These are phyloP conservation scores for Gisinianus flammeolus DNA, from an alignment of 2,888 invertebrate genomes.

Conservation along the genomic window DNA sequence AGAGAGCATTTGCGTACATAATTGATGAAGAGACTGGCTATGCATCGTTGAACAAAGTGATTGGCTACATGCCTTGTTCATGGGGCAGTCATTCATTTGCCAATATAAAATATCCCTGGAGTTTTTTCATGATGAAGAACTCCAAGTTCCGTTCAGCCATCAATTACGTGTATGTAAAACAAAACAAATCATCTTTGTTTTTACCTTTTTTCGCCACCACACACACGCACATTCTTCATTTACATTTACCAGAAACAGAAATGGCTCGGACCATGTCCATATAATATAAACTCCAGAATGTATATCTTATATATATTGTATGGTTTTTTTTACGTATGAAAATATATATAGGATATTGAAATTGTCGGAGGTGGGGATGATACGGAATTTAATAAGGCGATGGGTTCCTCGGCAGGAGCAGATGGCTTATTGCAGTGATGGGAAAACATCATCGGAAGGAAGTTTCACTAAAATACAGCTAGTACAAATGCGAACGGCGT, in stretches of 20 bases:
- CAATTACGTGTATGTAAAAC: slow-evolving; percentile 45
- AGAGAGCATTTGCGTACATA: slow-evolving; percentile 41
- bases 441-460: not conserved
- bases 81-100: slow-evolving; percentile 41
- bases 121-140: slow-evolving; percentile 45
- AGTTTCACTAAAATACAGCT: not conserved
- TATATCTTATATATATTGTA: too few species aligned
- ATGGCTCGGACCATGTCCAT: too few species aligned
- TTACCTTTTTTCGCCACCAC: not conserved
- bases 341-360: not conserved
- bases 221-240: not conserved
- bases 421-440: not conserved
- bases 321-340: not conserved
- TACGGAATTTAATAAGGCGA: not conserved
- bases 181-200: not conserved
- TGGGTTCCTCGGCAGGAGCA: not conserved
- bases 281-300: too few species aligned
- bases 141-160: slow-evolving; percentile 38
- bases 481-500: not conserved
- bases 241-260: too few species aligned
- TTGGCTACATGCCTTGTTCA: slow-evolving; percentile 44
- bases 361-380: not conserved
- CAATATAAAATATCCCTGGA: slow-evolving; percentile 48
- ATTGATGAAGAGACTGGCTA: slow-evolving; percentile 52
- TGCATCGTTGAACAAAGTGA: slow-evolving; percentile 20